Percentiles rank a stretch among this genome's conserved stretches.
These are phyloP conservation scores for Ctenopoma multispine DNA, from an alignment of 2,797 vertebrate genomes.

Conservation along the genomic window DNA sequence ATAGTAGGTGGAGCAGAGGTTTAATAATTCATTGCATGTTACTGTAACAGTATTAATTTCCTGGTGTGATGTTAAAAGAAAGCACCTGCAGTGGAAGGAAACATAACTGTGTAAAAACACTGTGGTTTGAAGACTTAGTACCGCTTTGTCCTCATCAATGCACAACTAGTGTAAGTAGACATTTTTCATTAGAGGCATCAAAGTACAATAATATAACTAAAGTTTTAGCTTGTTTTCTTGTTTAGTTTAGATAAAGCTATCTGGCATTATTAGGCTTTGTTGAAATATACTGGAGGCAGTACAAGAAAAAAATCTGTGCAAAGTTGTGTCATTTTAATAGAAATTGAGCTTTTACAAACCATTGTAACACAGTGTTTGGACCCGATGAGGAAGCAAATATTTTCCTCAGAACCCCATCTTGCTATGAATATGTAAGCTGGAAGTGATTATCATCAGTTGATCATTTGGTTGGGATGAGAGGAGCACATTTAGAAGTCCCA, in stretches of 20 bases:
- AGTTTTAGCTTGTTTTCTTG: not conserved
- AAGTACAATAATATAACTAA: not conserved
- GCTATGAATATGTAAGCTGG: slow-evolving; percentile 66
- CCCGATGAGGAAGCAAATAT: slow-evolving; percentile 25
- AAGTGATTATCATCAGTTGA: slow-evolving; percentile 82
- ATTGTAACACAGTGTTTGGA: slow-evolving; percentile 11
- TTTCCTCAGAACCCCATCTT: slow-evolving; percentile 51
- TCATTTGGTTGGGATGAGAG: slow-evolving; percentile 78
- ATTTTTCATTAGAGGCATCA: not conserved
- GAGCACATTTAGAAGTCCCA: slow-evolving; percentile 71
- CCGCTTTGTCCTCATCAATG: slow-evolving; percentile 17
- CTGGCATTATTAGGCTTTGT: too few species aligned
- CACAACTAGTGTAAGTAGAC: not conserved
- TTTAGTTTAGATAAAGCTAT: not conserved
- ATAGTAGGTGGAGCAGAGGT: slow-evolving; percentile 15
- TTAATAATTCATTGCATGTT: slow-evolving; percentile 49
- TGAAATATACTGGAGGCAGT: too few species aligned
- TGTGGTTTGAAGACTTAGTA: slow-evolving; percentile 18
- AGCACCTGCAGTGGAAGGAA: slow-evolving; percentile 46
- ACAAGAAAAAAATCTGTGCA: slow-evolving; percentile 6
- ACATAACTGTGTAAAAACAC: slow-evolving; percentile 1
- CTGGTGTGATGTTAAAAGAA: slow-evolving; percentile 32
- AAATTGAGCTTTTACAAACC: slow-evolving; percentile 1
- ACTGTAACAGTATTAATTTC: slow-evolving; percentile 43
- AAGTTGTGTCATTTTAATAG: not conserved